Conservation (phyloP, 2,113 vertebrate species). For the Ariopsis seemanni region DNA sequence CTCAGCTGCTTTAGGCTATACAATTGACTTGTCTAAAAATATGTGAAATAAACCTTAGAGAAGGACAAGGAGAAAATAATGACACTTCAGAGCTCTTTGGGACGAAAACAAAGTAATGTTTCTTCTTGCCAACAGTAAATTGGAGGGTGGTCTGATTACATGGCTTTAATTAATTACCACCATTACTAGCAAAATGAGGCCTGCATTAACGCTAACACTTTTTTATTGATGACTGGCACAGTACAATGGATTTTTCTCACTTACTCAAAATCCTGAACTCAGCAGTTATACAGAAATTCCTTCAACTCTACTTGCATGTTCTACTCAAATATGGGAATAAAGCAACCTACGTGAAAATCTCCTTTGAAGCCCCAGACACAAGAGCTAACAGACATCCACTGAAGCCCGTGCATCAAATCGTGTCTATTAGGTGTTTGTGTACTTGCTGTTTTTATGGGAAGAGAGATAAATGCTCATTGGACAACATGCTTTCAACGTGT, state of each 20-base stretch:
- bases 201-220: neutral
- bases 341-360: neutral
- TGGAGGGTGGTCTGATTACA: conserved; percentile 10
- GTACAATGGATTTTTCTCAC: neutral
- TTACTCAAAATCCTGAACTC: conserved; percentile 7
- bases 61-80: too few relatives aligned
- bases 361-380: too few relatives aligned
- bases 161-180: conserved; percentile 36
- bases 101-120: neutral
- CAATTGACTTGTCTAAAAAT: neutral
- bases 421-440: too few relatives aligned
- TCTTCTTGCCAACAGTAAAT: neutral
- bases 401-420: too few relatives aligned
- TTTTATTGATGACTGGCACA: conserved; percentile 2
- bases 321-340: neutral
- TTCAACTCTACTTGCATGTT: neutral
- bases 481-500: too few relatives aligned
- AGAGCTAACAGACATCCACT: too few relatives aligned
- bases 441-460: too few relatives aligned
- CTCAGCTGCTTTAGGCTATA: neutral
- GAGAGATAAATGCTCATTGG: too few relatives aligned
- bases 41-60: neutral
- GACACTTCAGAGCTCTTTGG: neutral
- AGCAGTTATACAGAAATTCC: neutral
- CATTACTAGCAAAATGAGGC: conserved; percentile 39